Evolutionary conservation across 2,797 vertebrate species (phyloP).

Genomic region (Coendou prehensilis): DNA sequence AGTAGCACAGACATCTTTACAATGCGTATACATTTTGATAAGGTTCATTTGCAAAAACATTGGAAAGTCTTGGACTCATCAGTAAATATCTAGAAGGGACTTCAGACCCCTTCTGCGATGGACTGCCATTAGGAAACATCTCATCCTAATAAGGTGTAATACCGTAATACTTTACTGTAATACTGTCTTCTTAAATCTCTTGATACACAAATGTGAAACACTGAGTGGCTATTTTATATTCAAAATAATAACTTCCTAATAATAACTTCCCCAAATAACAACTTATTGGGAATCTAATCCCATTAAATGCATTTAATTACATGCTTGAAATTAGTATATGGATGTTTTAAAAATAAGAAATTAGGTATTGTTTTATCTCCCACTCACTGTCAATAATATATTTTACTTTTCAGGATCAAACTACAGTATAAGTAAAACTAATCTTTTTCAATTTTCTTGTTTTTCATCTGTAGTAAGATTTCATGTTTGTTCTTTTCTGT

Average conservation of each 20-base stretch:
- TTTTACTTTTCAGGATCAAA: neutral
- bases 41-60: neutral
- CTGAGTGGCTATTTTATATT: neutral
- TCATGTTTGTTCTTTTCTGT: neutral
- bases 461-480: neutral
- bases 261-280: neutral
- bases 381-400: neutral
- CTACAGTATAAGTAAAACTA: neutral
- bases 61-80: neutral
- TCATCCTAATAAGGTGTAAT: neutral
- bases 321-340: neutral
- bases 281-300: neutral
- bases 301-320: neutral
- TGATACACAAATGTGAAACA: neutral
- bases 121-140: neutral
- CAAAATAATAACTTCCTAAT: neutral
- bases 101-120: neutral
- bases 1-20: neutral
- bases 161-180: neutral
- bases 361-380: neutral
- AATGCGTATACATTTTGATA: neutral
- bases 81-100: neutral
- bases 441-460: neutral
- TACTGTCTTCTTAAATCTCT: neutral
- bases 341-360: neutral